Conservation (phyloP, 2,113 vertebrate species). For the Talpa occidentalis region DNA sequence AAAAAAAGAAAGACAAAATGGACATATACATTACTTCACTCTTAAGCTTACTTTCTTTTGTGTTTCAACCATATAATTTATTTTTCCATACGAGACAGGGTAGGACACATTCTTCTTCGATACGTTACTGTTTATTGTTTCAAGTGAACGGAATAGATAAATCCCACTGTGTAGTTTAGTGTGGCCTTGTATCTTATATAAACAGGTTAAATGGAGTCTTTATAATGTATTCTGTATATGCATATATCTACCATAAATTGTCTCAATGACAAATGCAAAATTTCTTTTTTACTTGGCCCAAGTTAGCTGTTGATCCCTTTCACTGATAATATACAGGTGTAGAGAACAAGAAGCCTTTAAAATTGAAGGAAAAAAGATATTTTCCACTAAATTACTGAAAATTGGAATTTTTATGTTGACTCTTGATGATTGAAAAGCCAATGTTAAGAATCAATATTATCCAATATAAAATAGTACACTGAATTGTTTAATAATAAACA, state of each 20-base stretch:
- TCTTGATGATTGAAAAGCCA: neutral
- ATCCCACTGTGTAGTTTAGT: slow-evolving; percentile 73
- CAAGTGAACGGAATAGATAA: slow-evolving; percentile 60
- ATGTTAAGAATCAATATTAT: slow-evolving; percentile 37
- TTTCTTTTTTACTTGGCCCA: slow-evolving; percentile 12
- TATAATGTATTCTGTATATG: neutral
- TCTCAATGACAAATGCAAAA: neutral
- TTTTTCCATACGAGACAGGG: slow-evolving; percentile 50
- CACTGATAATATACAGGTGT: slow-evolving; percentile 6
- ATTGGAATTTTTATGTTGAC: slow-evolving; percentile 33
- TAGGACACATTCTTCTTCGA: slow-evolving; percentile 51
- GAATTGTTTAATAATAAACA: slow-evolving; percentile 67
- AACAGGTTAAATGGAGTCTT: slow-evolving; percentile 61
- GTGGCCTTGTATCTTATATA: slow-evolving; percentile 54
- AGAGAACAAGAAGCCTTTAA: slow-evolving; percentile 19
- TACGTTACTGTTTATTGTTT: slow-evolving; percentile 60
- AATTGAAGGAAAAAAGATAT: neutral
- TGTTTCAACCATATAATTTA: slow-evolving; percentile 62
- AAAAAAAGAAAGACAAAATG: neutral
- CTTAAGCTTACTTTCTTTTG: slow-evolving; percentile 51
- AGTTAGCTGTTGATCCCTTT: slow-evolving; percentile 63
- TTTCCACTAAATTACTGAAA: slow-evolving; percentile 29
- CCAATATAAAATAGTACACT: slow-evolving; percentile 59
- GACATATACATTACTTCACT: slow-evolving; percentile 43
- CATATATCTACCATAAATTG: neutral